These are phyloP conservation scores for Saccopteryx bilineata DNA, from an alignment of 2,113 vertebrate genomes.

Conservation along the genomic window DNA sequence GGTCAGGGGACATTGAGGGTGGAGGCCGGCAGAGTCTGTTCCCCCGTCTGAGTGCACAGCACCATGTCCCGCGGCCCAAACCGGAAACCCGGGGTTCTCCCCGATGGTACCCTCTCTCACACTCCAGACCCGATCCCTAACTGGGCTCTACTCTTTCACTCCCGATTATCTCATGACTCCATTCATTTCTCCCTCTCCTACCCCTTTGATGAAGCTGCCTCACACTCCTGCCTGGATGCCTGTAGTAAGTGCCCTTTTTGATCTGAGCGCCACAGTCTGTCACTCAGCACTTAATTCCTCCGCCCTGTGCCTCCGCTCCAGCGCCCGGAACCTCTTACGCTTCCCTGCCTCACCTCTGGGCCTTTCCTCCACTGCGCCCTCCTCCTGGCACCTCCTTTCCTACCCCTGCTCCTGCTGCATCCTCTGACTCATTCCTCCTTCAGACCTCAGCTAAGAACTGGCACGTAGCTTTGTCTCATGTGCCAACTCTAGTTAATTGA, in stretches of 20 bases:
- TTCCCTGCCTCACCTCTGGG: neutral
- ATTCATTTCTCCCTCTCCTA: neutral
- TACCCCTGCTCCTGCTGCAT: neutral
- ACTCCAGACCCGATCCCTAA: neutral
- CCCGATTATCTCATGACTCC: neutral
- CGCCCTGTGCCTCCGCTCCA: neutral
- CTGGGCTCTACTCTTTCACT: neutral
- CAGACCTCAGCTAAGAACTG: conserved; percentile 57
- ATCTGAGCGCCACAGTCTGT: neutral
- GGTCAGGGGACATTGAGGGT: rapidly evolving
- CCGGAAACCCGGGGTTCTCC: neutral
- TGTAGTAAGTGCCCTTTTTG: neutral
- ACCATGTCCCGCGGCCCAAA: neutral
- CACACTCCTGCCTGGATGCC: neutral
- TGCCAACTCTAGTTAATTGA: conserved; percentile 51
- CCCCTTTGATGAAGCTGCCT: neutral
- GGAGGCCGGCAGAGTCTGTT: neutral
- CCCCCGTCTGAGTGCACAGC: neutral
- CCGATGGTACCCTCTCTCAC: rapidly evolving
- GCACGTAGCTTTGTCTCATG: neutral
- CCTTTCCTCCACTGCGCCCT: neutral
- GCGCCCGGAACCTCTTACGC: neutral
- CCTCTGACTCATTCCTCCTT: conserved; percentile 64
- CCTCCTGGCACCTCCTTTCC: neutral
- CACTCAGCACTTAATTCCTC: neutral